A percentile compares a stretch with the other conserved stretches of the same genome.
Conservation (phyloP, 2,113 vertebrate species). For the Cololabis saira region DNA sequence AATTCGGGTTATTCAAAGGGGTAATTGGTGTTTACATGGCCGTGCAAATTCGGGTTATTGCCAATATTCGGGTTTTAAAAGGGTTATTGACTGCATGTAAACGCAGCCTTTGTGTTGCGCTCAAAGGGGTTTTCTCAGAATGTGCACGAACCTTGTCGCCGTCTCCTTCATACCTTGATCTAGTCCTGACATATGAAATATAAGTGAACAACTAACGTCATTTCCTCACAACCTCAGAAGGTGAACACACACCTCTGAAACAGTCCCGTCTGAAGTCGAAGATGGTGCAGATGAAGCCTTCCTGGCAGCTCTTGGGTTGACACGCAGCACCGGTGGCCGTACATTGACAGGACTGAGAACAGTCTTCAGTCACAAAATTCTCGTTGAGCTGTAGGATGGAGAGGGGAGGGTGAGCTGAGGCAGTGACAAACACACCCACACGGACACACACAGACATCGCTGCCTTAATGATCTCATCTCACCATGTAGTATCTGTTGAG, state of each 20-base stretch:
- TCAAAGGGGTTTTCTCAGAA: too few species aligned
- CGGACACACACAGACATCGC: background rate
- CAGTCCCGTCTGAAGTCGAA: slow-evolving; percentile 73
- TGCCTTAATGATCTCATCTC: slow-evolving; percentile 26
- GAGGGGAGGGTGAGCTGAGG: accelerated
- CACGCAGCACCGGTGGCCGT: slow-evolving; percentile 67
- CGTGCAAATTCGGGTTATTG: too few species aligned
- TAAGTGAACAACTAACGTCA: background rate
- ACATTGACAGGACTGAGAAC: slow-evolving; percentile 76
- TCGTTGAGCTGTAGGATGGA: slow-evolving; percentile 72
- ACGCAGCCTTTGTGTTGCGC: too few species aligned
- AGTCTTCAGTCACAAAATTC: slow-evolving; percentile 80
- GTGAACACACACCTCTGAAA: slow-evolving; percentile 60
- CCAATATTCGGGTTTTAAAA: too few species aligned
- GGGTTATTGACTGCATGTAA: too few species aligned
- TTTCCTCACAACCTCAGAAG: background rate
- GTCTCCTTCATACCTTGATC: too few species aligned
- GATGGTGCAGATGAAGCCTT: slow-evolving; percentile 66
- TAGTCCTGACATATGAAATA: too few species aligned
- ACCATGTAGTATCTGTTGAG: slow-evolving; percentile 81
- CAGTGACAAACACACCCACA: background rate
- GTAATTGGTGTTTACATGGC: too few species aligned
- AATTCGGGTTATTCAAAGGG: too few species aligned
- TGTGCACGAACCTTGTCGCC: too few species aligned
- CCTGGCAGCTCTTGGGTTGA: slow-evolving; percentile 64